Evolutionary conservation across 2,113 vertebrate genomes (phyloP).

Genomic region (Monarcha castaneiventris): DNA sequence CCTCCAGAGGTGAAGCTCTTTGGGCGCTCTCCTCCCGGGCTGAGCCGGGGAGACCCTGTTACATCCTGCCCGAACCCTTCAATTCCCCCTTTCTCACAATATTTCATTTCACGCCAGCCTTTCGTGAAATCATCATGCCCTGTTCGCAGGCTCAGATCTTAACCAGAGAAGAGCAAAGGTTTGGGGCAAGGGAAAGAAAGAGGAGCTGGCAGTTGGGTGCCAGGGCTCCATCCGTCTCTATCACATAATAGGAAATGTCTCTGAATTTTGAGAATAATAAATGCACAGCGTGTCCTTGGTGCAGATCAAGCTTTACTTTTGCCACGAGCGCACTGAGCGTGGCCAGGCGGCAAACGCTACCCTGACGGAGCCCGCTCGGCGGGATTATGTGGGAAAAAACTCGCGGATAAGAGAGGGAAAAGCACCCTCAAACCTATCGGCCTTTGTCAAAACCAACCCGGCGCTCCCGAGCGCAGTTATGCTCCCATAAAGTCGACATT

Average conservation of each 20-base stretch:
- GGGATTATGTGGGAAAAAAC: accelerated
- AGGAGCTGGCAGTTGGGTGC: not conserved
- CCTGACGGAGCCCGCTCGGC: not conserved
- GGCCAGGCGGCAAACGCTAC: not conserved
- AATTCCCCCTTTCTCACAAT: not conserved
- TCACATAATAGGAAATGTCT: not conserved
- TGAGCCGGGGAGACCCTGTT: not conserved
- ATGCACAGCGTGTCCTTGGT: not conserved
- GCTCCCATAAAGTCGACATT: constrained; percentile 76
- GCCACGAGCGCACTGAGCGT: not conserved
- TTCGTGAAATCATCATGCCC: not conserved
- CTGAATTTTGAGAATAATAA: not conserved
- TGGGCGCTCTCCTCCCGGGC: not conserved
- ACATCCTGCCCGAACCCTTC: not conserved
- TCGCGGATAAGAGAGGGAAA: accelerated
- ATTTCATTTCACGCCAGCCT: not conserved
- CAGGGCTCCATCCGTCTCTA: not conserved
- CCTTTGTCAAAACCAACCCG: not conserved
- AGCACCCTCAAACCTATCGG: not conserved
- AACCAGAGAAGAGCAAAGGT: not conserved
- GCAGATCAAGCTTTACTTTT: not conserved
- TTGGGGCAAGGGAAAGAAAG: not conserved
- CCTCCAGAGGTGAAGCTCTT: not conserved
- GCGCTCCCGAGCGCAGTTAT: not conserved
- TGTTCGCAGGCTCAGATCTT: not conserved